Base-by-base conservation (phyloP, 2,888 invertebrate genomes). In the Idaea dimidiata region DNA sequence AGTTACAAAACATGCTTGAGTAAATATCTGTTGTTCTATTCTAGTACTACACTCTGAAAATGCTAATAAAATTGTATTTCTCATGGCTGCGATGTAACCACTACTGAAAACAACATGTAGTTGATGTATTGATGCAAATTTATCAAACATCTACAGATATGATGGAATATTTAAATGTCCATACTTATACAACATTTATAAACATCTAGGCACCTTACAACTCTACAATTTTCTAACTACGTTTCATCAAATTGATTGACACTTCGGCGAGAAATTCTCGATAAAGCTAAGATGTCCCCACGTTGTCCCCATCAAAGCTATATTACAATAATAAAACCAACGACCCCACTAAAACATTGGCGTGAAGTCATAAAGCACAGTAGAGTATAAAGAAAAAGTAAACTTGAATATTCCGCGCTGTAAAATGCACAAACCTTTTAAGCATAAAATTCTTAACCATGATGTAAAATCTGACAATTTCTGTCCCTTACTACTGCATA, bases 311-410 rank as follows among this genome's bases (percentile, higher is more conserved):
- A 43, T 43, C 43, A 43, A 43, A 43, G 43, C 43, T 8, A 8
- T 43, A 43, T 43, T 43, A 43, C 43, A 43, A 43, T 43, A 43
- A 43, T 43, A 43, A 43, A 43, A 43, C 43, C 43, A 10, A 43
- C 43, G 43, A 10, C 63, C 59, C 64, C 60, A 54, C 65, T 64
- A 63, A 73, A 74, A 70, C 66, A 66, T 71, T 68, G 69, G 68
- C 67, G 82, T 84, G 82, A 80, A 82, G 79, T 77, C 78, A 79
- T 81, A 78, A 82, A 84, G 69, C 70, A 70, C 67, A 74, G 10
- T 43, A 43, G 8, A 43, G 6, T 43, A 43, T 4, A 14, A 43
- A 43, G 14, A 14, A 43, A 43, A 43, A 43, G 2, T 10, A 43
- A 14, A 43, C 43, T 43, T 14, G 43, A 43, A 43, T 43, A 43